Base-by-base conservation (phyloP, 2,113 vertebrate genomes). In the Chloroceryle aenea region DNA sequence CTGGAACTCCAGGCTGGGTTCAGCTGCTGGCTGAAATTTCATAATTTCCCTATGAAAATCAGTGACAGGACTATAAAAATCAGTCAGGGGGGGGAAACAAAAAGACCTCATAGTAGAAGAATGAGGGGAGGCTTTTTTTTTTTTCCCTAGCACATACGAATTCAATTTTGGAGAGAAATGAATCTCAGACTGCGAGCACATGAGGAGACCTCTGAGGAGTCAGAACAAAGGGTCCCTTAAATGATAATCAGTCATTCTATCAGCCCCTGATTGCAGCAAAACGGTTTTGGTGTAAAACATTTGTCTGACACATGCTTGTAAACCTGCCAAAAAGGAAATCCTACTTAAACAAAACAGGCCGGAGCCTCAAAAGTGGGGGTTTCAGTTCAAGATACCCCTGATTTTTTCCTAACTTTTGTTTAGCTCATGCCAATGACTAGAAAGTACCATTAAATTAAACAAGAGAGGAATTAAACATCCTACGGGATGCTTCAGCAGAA, bases 281-380 rank as follows among this genome's bases (percentile, higher is more conserved):
- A 92, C 63, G 84, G 93, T 98, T 96, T 93, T 73, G 77, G 87
- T 80, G 76, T 89, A 94, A 96, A 95, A 96, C 97, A 97, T 98
- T 98, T 97, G 96, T 68, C 91, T 90, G 96, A 92, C 97, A 97
- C 32, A 97, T 97, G 97, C 87, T 94, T 97, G 96, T 88, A 93
- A 75, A 89, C 13, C 76, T 95, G 95, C 97, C 98, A 98, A 52
- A 97, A 96, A 79, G 77, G 79, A 95, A 85, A 97, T 95, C 80
- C 73, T 86, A 95, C 74, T 92, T 92, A 88, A 96, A 78, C 43
- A 77, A 91, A 96, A 69, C 83, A 79, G 79, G 84, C 79, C 34
- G 73, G 50, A 93, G 53, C 38, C 72, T 96, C 90, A 66, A 87
- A 96, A 85, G 20, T 13, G 23, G n/a, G 26, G 23, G 18, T 40